Percentiles rank a stretch among this genome's conserved stretches.
Evolutionary conservation across 2,113 vertebrate genomes (phyloP).

Genomic region (Trichomycterus rosablanca): DNA sequence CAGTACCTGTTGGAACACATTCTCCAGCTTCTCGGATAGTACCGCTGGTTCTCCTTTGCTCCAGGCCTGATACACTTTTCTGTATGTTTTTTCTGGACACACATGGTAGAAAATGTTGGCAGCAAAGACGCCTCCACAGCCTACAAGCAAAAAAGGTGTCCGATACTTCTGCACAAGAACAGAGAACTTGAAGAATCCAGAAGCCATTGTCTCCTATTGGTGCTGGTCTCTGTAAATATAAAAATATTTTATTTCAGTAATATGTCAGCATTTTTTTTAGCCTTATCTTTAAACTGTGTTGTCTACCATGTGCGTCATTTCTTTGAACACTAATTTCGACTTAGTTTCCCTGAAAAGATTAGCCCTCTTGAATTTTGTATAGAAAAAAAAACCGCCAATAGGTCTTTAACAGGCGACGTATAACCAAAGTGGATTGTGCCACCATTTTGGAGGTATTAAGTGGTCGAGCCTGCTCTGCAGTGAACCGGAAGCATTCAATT

Average conservation of each 20-base stretch:
- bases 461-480: too few relatives aligned
- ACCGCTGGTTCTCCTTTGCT: slow-evolving; percentile 66
- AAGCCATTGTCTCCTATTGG: slow-evolving; percentile 64
- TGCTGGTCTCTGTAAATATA: not conserved
- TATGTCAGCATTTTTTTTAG: too few relatives aligned
- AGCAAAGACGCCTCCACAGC: slow-evolving; percentile 78
- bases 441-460: too few relatives aligned
- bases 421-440: too few relatives aligned
- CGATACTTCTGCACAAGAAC: slow-evolving; percentile 75
- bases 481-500: too few relatives aligned
- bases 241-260: not conserved
- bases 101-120: slow-evolving; percentile 77
- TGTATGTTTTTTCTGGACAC: slow-evolving; percentile 72
- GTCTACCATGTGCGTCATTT: too few relatives aligned
- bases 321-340: too few relatives aligned
- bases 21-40: slow-evolving; percentile 62
- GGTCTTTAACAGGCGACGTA: too few relatives aligned
- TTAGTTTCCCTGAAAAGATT: too few relatives aligned
- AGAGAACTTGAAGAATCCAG: slow-evolving; percentile 60
- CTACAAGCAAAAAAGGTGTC: slow-evolving; percentile 65
- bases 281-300: too few relatives aligned
- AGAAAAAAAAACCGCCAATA: too few relatives aligned
- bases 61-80: slow-evolving; percentile 82
- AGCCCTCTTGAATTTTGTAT: too few relatives aligned
- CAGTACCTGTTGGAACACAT: slow-evolving; percentile 75